Conservation (phyloP, 2,888 invertebrate genomes). For the Dioctria rufipes region DNA sequence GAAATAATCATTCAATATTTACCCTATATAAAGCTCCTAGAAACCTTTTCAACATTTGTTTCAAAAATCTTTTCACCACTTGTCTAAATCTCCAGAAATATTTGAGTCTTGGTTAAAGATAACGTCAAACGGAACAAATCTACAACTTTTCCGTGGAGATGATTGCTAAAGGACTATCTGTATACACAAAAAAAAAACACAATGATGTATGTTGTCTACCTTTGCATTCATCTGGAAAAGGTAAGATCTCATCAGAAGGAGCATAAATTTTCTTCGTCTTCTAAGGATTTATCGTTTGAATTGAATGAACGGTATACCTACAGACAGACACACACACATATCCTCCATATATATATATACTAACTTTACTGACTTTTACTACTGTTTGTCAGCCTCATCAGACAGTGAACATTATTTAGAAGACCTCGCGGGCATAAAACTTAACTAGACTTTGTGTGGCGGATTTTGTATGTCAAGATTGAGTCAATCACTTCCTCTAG, state of each 20-base stretch:
- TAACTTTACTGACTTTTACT: constrained; percentile 16
- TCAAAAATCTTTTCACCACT: no score
- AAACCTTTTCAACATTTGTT: no score
- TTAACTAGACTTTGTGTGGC: constrained; percentile 36
- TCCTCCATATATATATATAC: no score
- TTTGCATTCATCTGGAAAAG: background rate
- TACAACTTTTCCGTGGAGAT: background rate
- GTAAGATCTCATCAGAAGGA: background rate
- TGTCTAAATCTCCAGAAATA: background rate
- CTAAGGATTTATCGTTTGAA: background rate
- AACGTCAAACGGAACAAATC: constrained; percentile 7
- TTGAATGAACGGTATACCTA: background rate
- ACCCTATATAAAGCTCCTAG: no score
- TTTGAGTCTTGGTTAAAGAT: background rate
- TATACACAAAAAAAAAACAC: background rate
- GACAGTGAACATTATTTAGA: constrained; percentile 44
- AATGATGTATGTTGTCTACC: background rate
- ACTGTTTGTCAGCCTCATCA: constrained; percentile 44
- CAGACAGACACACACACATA: no score
- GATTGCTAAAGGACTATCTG: background rate
- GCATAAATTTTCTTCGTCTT: background rate
- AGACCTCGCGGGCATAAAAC: constrained; percentile 36
- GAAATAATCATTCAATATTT: no score
- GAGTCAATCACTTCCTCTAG: constrained; percentile 42
- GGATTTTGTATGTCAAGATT: constrained; percentile 44